phyloP scores from a whole-genome alignment of 2,113 vertebrate species.

The Spilogale gracilis region DNA sequence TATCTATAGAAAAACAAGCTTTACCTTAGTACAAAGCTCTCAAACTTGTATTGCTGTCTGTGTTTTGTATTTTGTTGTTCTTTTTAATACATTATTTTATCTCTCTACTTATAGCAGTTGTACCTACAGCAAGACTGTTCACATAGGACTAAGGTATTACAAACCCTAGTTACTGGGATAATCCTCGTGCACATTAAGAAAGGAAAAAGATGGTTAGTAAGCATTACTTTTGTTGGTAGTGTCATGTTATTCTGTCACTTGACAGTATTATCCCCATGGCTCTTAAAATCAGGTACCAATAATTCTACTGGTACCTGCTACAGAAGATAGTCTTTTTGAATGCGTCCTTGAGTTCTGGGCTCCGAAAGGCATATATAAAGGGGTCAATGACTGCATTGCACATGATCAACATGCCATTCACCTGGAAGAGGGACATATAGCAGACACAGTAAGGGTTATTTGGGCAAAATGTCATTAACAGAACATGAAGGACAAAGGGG shows the following conservation, averaged over 20 bases:
- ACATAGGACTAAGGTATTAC: background rate
- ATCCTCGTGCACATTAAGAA: background rate
- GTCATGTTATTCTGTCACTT: background rate
- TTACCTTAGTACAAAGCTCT: background rate
- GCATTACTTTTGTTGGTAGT: background rate
- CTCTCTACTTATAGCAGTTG: background rate
- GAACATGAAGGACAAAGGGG: constrained; percentile 95
- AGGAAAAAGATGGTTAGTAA: background rate
- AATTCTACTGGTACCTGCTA: constrained; percentile 72
- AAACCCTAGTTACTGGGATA: background rate
- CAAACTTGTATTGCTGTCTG: background rate
- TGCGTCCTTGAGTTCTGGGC: constrained; percentile 92
- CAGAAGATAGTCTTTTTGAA: constrained; percentile 93
- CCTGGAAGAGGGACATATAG: constrained; percentile 95
- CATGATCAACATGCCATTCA: constrained; percentile 94
- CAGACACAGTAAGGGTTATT: constrained; percentile 96
- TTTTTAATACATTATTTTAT: background rate
- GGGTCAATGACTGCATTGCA: constrained; percentile 96
- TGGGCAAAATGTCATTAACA: constrained; percentile 93
- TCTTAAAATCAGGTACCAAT: background rate
- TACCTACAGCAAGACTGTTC: background rate
- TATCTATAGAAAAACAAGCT: background rate
- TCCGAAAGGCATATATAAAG: constrained; percentile 96
- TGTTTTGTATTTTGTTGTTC: background rate
- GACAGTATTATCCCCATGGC: background rate